Base-by-base conservation (phyloP, 1,140 invertebrate genomes). In the Monochamus saltuarius region DNA sequence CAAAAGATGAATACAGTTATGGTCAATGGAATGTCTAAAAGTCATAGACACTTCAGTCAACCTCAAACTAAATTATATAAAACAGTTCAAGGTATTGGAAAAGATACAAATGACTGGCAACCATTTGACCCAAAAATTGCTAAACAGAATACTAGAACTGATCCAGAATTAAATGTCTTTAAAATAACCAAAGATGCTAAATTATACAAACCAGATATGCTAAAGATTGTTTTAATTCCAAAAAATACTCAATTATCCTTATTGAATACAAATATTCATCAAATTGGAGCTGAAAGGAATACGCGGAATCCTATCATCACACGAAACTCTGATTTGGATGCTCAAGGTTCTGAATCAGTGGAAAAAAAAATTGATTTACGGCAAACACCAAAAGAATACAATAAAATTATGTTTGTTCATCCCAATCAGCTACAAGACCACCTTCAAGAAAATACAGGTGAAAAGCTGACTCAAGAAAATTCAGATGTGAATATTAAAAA, bases 1-100 rank as follows among this genome's bases (percentile, higher is more conserved):
- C 71, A 73, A 50, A 45, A 52, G 11, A 50, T 61, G 1, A 66
- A 72, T 51, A 46, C 51, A 35, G 9, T 55, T 7, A 34, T 47
- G 22, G n/a, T 11, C n/a, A 36, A 46, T 11, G 16, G 8, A 1
- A 16, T 46, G 29, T 45, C 36, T 9, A 43, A 43, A 36, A 14
- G 34, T 16, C 16, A 46, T 16, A 6, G 37, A 14, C n/a, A 45
- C 4, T 2, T 36, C 11, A 13, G 4, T 4, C 14, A 17, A n/a
- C 47, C 49, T n/a, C 17, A 54, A 62, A 38, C 42, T 34, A 22
- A 22, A 29, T 4, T 46, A 22, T 29, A 17, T 34, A 49, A 34
- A 39, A 52, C 37, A 11, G 49, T 9, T 16, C 37, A 38, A 13
- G 19, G 4, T 1, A 19, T 52, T 38, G 42, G 37, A 9, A 49